Conservation (phyloP, 1,140 invertebrate species). For the Leptoteleia sp. region DNA sequence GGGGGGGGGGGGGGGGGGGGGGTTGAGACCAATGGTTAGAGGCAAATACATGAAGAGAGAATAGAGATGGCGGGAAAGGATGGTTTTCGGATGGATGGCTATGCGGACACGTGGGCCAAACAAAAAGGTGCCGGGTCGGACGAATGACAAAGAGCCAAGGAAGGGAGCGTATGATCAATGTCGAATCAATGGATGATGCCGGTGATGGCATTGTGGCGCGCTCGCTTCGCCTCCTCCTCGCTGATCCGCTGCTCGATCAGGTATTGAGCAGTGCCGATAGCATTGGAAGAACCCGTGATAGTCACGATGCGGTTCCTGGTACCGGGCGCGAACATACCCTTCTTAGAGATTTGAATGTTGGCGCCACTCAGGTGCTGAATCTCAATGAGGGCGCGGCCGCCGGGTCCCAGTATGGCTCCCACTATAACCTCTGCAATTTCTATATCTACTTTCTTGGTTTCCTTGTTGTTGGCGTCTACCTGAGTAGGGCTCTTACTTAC, state of each 20-base stretch:
- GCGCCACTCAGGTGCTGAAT: slow-evolving; percentile 98
- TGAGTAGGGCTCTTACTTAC: slow-evolving; percentile 93
- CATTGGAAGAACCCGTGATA: slow-evolving; percentile 93
- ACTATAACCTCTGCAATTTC: slow-evolving; percentile 97
- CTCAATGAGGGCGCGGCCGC: slow-evolving; percentile 96
- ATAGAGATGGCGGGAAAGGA: not conserved
- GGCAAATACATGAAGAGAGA: not conserved
- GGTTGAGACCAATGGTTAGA: too few relatives aligned
- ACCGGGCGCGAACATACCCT: slow-evolving; percentile 97
- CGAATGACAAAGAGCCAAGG: slow-evolving; percentile 18
- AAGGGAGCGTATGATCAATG: slow-evolving; percentile 27
- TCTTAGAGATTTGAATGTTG: slow-evolving; percentile 99
- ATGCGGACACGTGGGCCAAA: slow-evolving; percentile 9
- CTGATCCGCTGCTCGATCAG: slow-evolving; percentile 97
- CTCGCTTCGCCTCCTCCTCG: slow-evolving; percentile 96
- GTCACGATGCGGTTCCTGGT: slow-evolving; percentile 98
- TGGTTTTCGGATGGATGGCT: slow-evolving; percentile 10
- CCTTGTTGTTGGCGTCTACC: slow-evolving; percentile 86
- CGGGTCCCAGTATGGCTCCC: slow-evolving; percentile 96
- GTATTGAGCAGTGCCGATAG: slow-evolving; percentile 94
- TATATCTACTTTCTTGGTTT: slow-evolving; percentile 91
- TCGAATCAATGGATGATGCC: slow-evolving; percentile 85
- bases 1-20: slow-evolving; percentile 14
- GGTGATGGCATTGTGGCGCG: slow-evolving; percentile 91
- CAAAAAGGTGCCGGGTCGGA: slow-evolving; percentile 12